A percentile compares a stretch with the other conserved stretches of the same genome.
phyloP scores from a whole-genome alignment of 2,797 vertebrate genomes.

The Capromys pilorides region DNA sequence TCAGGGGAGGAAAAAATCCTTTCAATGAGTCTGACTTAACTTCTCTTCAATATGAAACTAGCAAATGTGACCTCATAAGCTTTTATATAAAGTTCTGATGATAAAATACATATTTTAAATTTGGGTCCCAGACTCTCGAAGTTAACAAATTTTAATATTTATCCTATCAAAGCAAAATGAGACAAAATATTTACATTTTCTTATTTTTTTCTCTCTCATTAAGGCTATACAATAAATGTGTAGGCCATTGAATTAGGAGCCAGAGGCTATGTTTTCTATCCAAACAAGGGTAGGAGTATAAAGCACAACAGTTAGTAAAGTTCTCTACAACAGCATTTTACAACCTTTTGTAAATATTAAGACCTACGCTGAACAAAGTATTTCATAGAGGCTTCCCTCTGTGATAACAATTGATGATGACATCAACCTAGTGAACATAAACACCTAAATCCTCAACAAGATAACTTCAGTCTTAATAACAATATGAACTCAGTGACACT shows the following conservation, averaged over 20 bases:
- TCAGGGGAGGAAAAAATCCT: conserved; percentile 42
- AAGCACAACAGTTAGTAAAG: not conserved
- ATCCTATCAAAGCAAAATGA: not conserved
- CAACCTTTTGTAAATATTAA: conserved; percentile 15
- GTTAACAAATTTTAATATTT: not conserved
- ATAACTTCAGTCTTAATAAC: not conserved
- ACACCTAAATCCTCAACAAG: not conserved
- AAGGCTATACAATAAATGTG: not conserved
- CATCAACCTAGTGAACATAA: not conserved
- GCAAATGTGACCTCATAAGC: not conserved
- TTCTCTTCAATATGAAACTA: conserved; percentile 21
- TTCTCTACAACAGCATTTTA: conserved; percentile 36
- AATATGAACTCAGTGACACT: not conserved
- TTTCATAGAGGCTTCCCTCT: conserved; percentile 10
- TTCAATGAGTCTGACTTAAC: not conserved
- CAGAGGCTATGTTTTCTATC: not conserved
- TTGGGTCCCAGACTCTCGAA: not conserved
- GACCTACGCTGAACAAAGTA: not conserved
- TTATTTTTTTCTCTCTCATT: not conserved
- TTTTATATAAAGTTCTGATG: conserved; percentile 19
- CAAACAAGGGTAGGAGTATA: not conserved
- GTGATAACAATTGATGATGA: not conserved
- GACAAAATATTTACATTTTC: not conserved
- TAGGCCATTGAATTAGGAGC: not conserved
- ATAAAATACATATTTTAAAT: conserved; percentile 53